Evolutionary conservation across 2,888 invertebrate genomes (phyloP), one percentile per base, ranked within the genome.

Genomic region (Coelopa pilipes): DNA sequence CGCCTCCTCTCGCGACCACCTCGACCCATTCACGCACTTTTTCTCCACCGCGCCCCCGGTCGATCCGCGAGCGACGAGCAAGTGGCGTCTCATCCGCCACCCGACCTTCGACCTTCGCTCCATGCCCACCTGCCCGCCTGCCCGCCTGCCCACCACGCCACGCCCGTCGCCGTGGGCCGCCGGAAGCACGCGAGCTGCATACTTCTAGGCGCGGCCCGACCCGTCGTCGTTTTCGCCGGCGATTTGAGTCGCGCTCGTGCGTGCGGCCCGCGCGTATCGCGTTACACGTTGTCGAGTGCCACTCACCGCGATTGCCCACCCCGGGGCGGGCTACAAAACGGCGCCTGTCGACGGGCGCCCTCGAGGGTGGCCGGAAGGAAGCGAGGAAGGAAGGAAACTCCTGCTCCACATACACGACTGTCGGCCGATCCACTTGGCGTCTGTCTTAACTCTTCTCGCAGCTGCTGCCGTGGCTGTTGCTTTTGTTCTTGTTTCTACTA

Each of bases 371-470:
- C 19, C 21, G 62, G 24, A 34, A 34, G n/a, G 57, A 21, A 21
- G 19, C 46, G 57, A n/a, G 19, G 57, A 47, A 63, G 67, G 67
- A 72, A 72, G 72, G 72, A 72, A 66, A 50, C 53, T 50, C 46
- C 72, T 45, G 60, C 59, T 67, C 67, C 46, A 21, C 72, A 60
- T 66, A 53, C 72, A 57, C 50, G 50, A 50, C 15, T 49, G 50
- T n/a, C 7, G 46, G 45, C 46, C 46, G 67, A 66, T 45, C n/a
- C n/a, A n/a, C 59, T 46, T 67, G 13, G 55, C n/a, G 15, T 50
- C 34, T 55, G 55, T 55, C 34, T 34, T 60, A n/a, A 47, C 50
- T 24, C 47, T 62, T 62, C 50, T 34, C 34, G 34, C 34, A 34
- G 34, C 34, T 2, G 24, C 62, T 15, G 34, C n/a, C 4, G 57